phyloP scores from a whole-genome alignment of 2,888 invertebrate genomes.

The Drosophila nigricruria region DNA sequence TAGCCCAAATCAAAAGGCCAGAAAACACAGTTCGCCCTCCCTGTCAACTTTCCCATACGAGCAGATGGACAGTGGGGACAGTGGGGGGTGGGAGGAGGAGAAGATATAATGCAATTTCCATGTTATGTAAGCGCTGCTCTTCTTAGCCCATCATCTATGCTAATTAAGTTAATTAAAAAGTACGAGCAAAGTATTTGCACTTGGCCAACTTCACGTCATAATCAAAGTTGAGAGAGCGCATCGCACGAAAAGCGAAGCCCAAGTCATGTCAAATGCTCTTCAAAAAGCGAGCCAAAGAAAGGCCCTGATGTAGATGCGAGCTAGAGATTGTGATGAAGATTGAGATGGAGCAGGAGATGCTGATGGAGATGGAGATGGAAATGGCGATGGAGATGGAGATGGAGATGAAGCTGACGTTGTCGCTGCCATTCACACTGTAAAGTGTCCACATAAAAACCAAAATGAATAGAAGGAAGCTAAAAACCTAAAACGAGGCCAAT shows the following conservation, averaged over 20 bases:
- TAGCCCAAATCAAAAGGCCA: conserved; percentile 54
- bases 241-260: conserved; percentile 60
- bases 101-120: conserved; percentile 74
- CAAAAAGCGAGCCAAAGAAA: conserved; percentile 55
- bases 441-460: conserved; percentile 46
- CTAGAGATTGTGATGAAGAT: conserved; percentile 13
- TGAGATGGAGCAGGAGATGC: conserved; percentile 16
- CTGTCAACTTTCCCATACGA: conserved; percentile 40
- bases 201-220: conserved; percentile 79
- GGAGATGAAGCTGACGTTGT: conserved; percentile 26
- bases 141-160: conserved; percentile 76
- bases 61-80: neutral
- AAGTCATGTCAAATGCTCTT: conserved; percentile 78
- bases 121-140: conserved; percentile 74
- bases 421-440: conserved; percentile 45
- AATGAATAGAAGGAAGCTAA: conserved; percentile 32
- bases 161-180: conserved; percentile 79
- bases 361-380: conserved; percentile 2
- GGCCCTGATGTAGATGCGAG: conserved; percentile 20
- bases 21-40: conserved; percentile 4
- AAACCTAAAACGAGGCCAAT: conserved; percentile 70
- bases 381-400: conserved; percentile 24
- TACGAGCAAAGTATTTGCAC: conserved; percentile 78
- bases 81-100: neutral
- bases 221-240: conserved; percentile 73